Conservation (phyloP, 2,113 vertebrate genomes). For the Bubo blakistoni region DNA sequence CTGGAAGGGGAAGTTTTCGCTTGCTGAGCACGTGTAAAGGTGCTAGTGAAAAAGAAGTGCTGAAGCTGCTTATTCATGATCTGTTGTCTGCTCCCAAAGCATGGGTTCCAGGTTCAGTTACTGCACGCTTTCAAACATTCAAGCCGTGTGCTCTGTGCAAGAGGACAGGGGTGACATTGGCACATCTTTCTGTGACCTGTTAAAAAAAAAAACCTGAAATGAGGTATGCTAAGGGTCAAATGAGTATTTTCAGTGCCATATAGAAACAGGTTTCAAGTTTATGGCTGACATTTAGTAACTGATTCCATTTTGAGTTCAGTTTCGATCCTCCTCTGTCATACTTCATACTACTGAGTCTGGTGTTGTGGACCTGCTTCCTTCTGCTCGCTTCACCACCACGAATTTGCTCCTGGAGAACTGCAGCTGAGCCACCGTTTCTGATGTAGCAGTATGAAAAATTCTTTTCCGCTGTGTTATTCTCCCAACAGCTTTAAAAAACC, state of each 20-base stretch:
- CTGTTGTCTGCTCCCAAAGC: not conserved
- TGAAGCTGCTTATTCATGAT: not conserved
- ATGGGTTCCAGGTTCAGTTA: not conserved
- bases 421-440: not conserved
- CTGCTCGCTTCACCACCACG: rapidly evolving
- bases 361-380: not conserved
- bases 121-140: rapidly evolving
- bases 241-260: rapidly evolving
- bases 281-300: not conserved
- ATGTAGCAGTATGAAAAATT: not conserved
- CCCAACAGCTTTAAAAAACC: not conserved
- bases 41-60: not conserved
- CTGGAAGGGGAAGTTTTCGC: not conserved
- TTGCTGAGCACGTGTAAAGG: not conserved
- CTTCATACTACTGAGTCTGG: not conserved
- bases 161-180: not conserved
- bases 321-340: not conserved
- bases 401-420: not conserved
- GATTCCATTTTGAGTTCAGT: rapidly evolving
- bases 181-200: not conserved
- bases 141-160: rapidly evolving
- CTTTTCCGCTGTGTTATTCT: not conserved
- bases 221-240: not conserved
- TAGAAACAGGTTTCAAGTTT: not conserved
- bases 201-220: not conserved